A percentile compares a stretch with the other conserved stretches of the same genome.
Evolutionary conservation across 2,888 invertebrate species (phyloP).

Genomic region (Hirtodrosophila confusa): DNA sequence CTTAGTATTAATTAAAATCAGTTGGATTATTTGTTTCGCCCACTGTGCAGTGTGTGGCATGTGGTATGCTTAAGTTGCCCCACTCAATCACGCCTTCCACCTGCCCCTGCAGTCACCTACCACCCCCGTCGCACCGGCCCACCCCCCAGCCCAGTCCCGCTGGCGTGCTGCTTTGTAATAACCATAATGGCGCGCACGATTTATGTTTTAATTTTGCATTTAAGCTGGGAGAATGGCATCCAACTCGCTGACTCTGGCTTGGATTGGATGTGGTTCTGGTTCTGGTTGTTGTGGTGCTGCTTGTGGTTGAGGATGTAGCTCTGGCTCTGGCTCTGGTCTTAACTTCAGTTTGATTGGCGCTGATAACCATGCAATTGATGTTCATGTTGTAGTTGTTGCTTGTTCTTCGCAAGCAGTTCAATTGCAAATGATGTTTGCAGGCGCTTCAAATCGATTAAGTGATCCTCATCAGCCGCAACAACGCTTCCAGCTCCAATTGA

Average conservation of each 20-base stretch:
- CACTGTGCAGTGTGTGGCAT: constrained; percentile 9
- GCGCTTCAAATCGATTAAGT: constrained; percentile 79
- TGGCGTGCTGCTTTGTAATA: constrained; percentile 74
- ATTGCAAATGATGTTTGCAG: constrained; percentile 70
- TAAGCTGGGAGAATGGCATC: constrained; percentile 35
- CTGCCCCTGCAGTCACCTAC: constrained; percentile 6
- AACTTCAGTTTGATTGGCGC: constrained; percentile 76
- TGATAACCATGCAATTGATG: constrained; percentile 77
- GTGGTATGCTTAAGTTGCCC: constrained; percentile 38
- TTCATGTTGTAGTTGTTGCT: constrained; percentile 26
- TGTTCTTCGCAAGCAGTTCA: constrained; percentile 24
- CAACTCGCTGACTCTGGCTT: not conserved
- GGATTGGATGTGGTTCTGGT: constrained; percentile 9
- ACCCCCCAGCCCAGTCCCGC: constrained; percentile 6
- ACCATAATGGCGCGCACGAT: constrained; percentile 82
- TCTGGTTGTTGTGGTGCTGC: not conserved
- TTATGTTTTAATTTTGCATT: constrained; percentile 83
- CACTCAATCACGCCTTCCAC: constrained; percentile 64
- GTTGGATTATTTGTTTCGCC: too few species aligned
- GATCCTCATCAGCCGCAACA: constrained; percentile 62
- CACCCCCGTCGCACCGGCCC: constrained; percentile 3
- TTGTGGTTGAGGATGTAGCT: too few species aligned
- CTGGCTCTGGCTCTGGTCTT: constrained; percentile 49
- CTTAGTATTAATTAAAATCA: too few species aligned
- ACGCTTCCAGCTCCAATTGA: constrained; percentile 12